Conservation (phyloP, 2,888 invertebrate genomes). For the Ligdia adustata region DNA sequence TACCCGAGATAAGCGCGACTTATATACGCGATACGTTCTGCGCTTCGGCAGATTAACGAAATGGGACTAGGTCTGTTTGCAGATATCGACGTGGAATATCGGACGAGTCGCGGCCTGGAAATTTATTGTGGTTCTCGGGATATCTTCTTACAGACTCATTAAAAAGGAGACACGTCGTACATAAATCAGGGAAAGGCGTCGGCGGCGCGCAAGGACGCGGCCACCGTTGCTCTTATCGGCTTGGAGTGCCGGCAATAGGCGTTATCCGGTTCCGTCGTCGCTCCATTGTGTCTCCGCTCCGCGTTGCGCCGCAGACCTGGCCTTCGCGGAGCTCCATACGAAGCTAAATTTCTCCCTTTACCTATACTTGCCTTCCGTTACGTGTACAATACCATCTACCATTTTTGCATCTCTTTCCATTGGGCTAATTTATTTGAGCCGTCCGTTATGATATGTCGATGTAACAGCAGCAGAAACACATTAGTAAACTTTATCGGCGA, state of each 20-base stretch:
- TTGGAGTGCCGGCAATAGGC: constrained; percentile 77
- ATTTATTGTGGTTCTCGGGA: constrained; percentile 79
- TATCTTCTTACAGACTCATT: constrained; percentile 84
- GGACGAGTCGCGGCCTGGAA: constrained; percentile 73
- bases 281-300: constrained; percentile 61
- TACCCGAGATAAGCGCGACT: constrained; percentile 80
- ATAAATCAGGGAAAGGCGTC: constrained; percentile 77
- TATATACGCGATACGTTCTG: constrained; percentile 76
- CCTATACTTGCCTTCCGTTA: constrained; percentile 55
- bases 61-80: constrained; percentile 71
- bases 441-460: constrained; percentile 5
- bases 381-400: constrained; percentile 29
- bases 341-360: constrained; percentile 70
- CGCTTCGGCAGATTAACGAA: constrained; percentile 76
- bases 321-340: constrained; percentile 56
- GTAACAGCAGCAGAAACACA: constrained; percentile 17
- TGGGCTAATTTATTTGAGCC: background rate
- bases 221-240: constrained; percentile 69
- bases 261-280: constrained; percentile 81
- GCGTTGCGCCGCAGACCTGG: constrained; percentile 39
- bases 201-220: constrained; percentile 50
- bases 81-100: constrained; percentile 80
- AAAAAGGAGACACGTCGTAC: constrained; percentile 83
- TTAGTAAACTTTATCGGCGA: constrained; percentile 15
- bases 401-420: constrained; percentile 6